Evolutionary conservation across 2,797 vertebrate species (phyloP).

Genomic region (Sparus aurata): DNA sequence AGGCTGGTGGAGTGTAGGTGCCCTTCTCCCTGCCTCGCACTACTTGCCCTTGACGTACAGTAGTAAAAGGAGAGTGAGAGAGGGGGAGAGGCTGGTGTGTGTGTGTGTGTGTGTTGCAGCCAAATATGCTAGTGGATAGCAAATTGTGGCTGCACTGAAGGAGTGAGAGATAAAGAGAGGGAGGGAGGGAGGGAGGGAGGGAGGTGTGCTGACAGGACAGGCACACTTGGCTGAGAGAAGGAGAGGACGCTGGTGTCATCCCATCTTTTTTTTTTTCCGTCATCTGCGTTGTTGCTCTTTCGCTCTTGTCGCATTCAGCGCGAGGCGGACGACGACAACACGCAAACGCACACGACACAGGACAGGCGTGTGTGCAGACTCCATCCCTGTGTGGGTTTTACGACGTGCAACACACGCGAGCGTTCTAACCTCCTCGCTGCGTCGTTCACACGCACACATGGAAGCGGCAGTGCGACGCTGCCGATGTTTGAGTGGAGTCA

Average conservation of each 20-base stretch:
- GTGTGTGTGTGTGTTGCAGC: conserved; percentile 21
- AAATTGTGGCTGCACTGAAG: conserved; percentile 49
- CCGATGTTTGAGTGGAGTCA: conserved; percentile 65
- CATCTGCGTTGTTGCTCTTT: conserved; percentile 41
- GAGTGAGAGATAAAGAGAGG: conserved; percentile 22
- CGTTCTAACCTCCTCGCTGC: not conserved
- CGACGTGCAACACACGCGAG: not conserved
- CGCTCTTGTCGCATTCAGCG: conserved; percentile 25
- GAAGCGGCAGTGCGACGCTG: conserved; percentile 47
- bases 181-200: not conserved
- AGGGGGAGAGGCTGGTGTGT: conserved; percentile 1
- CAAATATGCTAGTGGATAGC: conserved; percentile 45
- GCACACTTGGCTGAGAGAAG: conserved; percentile 55
- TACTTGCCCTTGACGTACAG: conserved; percentile 57
- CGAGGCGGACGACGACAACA: not conserved
- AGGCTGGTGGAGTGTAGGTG: conserved; percentile 32
- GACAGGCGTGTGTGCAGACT: not conserved
- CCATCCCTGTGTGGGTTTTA: not conserved
- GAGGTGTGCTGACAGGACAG: conserved; percentile 71
- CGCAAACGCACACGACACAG: not conserved
- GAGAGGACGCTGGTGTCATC: conserved; percentile 76
- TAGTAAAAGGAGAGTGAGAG: conserved; percentile 9
- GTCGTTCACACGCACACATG: conserved; percentile 21
- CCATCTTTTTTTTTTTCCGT: conserved; percentile 36
- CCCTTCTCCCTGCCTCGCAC: conserved; percentile 60